Evolutionary conservation across 1,140 invertebrate genomes (phyloP).

Genomic region (Pseudobourletiella spinata): DNA sequence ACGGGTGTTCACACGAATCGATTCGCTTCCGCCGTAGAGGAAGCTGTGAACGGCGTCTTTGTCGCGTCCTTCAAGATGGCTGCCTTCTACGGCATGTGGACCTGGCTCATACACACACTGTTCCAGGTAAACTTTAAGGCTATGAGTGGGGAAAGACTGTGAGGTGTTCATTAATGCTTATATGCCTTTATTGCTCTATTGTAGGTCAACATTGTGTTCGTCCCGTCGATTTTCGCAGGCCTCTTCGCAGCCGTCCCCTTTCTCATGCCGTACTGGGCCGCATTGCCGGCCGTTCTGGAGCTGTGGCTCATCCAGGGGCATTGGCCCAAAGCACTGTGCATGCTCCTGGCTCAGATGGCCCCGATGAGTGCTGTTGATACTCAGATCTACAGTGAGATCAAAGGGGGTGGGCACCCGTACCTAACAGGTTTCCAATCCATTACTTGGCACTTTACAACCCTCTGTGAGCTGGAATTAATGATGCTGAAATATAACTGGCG

Average conservation of each 20-base stretch:
- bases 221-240: conserved; percentile 66
- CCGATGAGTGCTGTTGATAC: conserved; percentile 85
- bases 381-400: conserved; percentile 93
- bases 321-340: conserved; percentile 60
- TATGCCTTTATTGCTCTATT: background rate
- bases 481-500: too few relatives aligned
- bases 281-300: conserved; percentile 84
- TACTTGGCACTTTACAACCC: too few relatives aligned
- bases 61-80: conserved; percentile 94
- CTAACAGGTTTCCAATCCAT: too few relatives aligned
- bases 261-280: conserved; percentile 86
- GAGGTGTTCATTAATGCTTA: background rate
- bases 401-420: conserved; percentile 94
- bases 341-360: conserved; percentile 74
- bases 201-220: conserved; percentile 36
- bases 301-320: conserved; percentile 82
- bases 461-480: background rate
- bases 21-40: conserved; percentile 31
- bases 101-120: conserved; percentile 91
- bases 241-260: conserved; percentile 90
- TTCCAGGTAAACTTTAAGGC: conserved; percentile 76
- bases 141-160: background rate
- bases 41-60: conserved; percentile 68
- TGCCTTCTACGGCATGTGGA: conserved; percentile 93
- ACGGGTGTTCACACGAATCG: conserved; percentile 43